These are phyloP conservation scores for Cryptocephalus moraei DNA, from an alignment of 2,888 invertebrate genomes.

Conservation along the genomic window DNA sequence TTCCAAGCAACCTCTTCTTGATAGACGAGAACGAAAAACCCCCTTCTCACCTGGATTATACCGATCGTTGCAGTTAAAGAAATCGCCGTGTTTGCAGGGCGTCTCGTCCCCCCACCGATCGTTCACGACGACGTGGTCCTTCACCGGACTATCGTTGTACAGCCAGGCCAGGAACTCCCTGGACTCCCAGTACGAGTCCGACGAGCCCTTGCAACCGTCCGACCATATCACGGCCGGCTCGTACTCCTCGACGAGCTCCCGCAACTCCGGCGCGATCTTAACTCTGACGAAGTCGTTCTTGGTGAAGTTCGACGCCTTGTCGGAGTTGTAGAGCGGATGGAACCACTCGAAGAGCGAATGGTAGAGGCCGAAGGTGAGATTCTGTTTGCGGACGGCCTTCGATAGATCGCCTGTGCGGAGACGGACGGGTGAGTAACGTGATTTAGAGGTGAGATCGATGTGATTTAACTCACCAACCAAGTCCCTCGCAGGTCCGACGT, in stretches of 20 bases:
- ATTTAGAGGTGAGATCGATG: too few species aligned
- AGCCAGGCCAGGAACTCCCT: slow-evolving; percentile 82
- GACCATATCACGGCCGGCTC: slow-evolving; percentile 79
- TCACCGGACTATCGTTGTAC: slow-evolving; percentile 88
- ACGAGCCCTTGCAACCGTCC: slow-evolving; percentile 92
- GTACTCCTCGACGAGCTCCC: slow-evolving; percentile 61
- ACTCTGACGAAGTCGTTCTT: slow-evolving; percentile 55
- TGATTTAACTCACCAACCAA: slow-evolving; percentile 23
- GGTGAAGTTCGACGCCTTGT: slow-evolving; percentile 53
- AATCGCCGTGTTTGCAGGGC: slow-evolving; percentile 80
- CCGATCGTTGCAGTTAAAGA: slow-evolving; percentile 75
- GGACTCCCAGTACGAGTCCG: slow-evolving; percentile 75
- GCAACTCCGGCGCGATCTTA: slow-evolving; percentile 73
- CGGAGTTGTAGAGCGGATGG: slow-evolving; percentile 66
- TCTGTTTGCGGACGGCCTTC: slow-evolving; percentile 49
- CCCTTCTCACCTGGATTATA: slow-evolving; percentile 58
- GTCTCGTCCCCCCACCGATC: slow-evolving; percentile 85
- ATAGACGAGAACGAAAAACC: background rate
- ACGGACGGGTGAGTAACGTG: too few species aligned
- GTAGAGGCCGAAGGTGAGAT: slow-evolving; percentile 71
- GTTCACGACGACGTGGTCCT: slow-evolving; percentile 80
- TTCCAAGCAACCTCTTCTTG: too few species aligned
- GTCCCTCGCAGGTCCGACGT: slow-evolving; percentile 26
- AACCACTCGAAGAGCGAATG: slow-evolving; percentile 85
- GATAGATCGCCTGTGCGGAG: slow-evolving; percentile 51